Conservation (phyloP, 2,888 invertebrate species). For the Ectropis crepuscularia region DNA sequence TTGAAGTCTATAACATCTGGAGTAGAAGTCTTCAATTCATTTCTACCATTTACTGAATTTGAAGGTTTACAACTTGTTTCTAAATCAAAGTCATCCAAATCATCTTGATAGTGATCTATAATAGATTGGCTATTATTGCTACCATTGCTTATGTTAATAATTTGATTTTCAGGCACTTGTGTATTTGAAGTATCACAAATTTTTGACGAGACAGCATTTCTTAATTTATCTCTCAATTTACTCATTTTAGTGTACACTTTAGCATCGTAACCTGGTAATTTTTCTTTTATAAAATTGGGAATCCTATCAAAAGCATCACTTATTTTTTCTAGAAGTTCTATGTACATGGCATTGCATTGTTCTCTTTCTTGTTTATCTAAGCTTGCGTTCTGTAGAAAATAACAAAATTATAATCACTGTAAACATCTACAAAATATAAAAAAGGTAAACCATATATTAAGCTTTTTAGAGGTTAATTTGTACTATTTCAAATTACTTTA, state of each 20-base stretch:
- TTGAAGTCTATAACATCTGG: conserved; percentile 56
- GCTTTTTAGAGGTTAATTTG: no score
- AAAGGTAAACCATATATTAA: no score
- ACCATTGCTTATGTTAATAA: conserved; percentile 44
- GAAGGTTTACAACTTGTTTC: conserved; percentile 48
- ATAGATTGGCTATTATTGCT: conserved; percentile 51
- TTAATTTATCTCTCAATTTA: conserved; percentile 84
- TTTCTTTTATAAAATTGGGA: conserved; percentile 85
- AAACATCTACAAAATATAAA: no score
- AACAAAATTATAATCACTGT: not conserved
- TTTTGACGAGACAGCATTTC: conserved; percentile 67
- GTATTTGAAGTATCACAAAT: conserved; percentile 59
- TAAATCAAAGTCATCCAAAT: conserved; percentile 60
- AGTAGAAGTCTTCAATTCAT: conserved; percentile 55
- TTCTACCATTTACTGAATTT: conserved; percentile 6
- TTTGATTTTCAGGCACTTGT: conserved; percentile 39
- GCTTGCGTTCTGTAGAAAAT: conserved; percentile 47
- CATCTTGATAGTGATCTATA: conserved; percentile 49
- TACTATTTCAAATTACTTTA: no score
- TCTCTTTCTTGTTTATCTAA: conserved; percentile 53
- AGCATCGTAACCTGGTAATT: conserved; percentile 86
- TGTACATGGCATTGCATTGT: conserved; percentile 80
- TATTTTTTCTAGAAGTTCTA: conserved; percentile 87
- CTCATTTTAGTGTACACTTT: conserved; percentile 84
- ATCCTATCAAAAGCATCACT: conserved; percentile 86